A percentile compares a stretch with the other conserved stretches of the same genome.
Conservation (phyloP, 2,888 invertebrate genomes). For the Merodon equestris region DNA sequence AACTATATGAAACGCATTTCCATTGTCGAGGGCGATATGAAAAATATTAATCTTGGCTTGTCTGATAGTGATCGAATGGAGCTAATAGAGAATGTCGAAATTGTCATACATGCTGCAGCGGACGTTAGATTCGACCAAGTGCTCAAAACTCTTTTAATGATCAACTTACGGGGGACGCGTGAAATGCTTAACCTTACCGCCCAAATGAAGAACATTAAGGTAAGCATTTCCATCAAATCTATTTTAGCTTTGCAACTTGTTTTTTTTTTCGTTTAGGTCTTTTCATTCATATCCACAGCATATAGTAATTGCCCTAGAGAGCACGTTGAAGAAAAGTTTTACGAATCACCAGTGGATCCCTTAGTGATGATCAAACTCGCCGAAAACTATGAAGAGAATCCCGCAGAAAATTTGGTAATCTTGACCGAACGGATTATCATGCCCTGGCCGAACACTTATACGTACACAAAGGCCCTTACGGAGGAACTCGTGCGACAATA, state of each 20-base stretch:
- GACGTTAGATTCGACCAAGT: constrained; percentile 72
- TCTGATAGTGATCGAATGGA: constrained; percentile 57
- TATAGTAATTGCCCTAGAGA: constrained; percentile 68
- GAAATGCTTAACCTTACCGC: constrained; percentile 69
- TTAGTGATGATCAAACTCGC: constrained; percentile 69
- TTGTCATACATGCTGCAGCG: constrained; percentile 72
- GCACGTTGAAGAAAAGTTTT: constrained; percentile 70
- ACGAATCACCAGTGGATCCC: constrained; percentile 70
- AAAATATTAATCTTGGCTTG: constrained; percentile 66
- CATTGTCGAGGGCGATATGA: constrained; percentile 71
- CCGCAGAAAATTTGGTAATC: constrained; percentile 42
- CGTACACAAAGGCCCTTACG: constrained; percentile 71
- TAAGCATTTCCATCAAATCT: constrained; percentile 7
- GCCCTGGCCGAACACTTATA: constrained; percentile 72
- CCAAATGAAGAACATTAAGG: constrained; percentile 69
- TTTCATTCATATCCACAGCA: constrained; percentile 72
- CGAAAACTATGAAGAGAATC: constrained; percentile 36
- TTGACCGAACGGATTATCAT: constrained; percentile 69
- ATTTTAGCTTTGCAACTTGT: not conserved
- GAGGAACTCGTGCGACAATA: constrained; percentile 71
- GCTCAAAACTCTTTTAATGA: constrained; percentile 64
- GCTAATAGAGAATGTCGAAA: constrained; percentile 70
- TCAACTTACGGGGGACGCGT: constrained; percentile 71
- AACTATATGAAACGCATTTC: constrained; percentile 68
- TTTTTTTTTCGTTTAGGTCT: constrained; percentile 61